phyloP scores from a whole-genome alignment of 1,140 invertebrate species.

The Penaeus indicus region DNA sequence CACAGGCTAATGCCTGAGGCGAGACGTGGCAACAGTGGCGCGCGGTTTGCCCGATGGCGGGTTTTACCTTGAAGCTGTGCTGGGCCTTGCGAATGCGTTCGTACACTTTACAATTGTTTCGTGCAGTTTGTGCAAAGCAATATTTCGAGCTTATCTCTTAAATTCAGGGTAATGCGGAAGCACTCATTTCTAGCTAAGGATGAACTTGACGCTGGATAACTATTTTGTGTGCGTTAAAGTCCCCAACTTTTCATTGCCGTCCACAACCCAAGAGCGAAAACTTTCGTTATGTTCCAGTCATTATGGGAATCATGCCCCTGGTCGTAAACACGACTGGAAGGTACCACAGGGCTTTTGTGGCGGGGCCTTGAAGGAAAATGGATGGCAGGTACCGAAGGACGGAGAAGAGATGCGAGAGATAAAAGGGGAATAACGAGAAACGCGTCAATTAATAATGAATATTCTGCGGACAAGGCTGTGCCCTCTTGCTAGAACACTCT shows the following conservation, averaged over 20 bases:
- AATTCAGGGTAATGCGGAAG: background rate
- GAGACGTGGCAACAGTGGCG: slow-evolving; percentile 66
- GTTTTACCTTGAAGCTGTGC: slow-evolving; percentile 65
- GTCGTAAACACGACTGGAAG: slow-evolving; percentile 62
- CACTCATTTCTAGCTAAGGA: background rate
- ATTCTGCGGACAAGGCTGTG: background rate
- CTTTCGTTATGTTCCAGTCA: slow-evolving; percentile 39
- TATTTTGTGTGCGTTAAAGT: slow-evolving; percentile 40
- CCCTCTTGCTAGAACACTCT: background rate
- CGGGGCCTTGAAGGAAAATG: slow-evolving; percentile 60
- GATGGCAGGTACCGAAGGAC: slow-evolving; percentile 62
- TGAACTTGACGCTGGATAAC: slow-evolving; percentile 1
- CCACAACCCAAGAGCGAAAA: background rate
- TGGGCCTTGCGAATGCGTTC: slow-evolving; percentile 42
- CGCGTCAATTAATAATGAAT: slow-evolving; percentile 34
- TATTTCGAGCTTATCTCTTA: background rate
- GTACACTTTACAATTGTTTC: slow-evolving; percentile 45
- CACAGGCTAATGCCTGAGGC: slow-evolving; percentile 53
- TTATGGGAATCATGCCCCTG: slow-evolving; percentile 58
- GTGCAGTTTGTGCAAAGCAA: background rate
- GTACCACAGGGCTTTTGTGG: slow-evolving; percentile 63
- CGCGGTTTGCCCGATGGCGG: slow-evolving; percentile 65
- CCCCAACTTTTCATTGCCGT: background rate
- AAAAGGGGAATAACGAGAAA: slow-evolving; percentile 45
- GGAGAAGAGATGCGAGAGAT: slow-evolving; percentile 46